These are phyloP conservation scores for Crocidura indochinensis DNA, from an alignment of 2,797 vertebrate genomes.

Conservation along the genomic window DNA sequence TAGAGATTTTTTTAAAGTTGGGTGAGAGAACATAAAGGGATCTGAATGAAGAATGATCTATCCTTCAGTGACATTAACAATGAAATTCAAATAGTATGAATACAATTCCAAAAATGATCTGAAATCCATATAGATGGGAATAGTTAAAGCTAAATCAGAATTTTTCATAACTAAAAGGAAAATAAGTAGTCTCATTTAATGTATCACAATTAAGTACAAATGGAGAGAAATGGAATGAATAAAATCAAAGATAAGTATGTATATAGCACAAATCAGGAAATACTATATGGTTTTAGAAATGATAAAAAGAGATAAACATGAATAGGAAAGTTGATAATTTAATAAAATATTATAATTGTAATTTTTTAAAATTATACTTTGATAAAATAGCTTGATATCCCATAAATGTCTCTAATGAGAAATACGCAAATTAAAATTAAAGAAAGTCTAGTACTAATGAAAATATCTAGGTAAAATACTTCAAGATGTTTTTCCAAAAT, in stretches of 20 bases:
- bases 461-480: not conserved
- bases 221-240: not conserved
- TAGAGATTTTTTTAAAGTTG: not conserved
- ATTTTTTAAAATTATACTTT: not conserved
- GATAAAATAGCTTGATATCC: not conserved
- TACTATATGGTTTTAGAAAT: not conserved
- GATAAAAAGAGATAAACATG: not conserved
- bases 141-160: not conserved
- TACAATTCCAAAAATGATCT: not conserved
- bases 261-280: not conserved
- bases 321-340: not conserved
- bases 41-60: slow-evolving; percentile 7
- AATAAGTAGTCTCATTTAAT: slow-evolving; percentile 1
- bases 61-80: not conserved
- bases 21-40: no score
- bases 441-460: slow-evolving; percentile 21
- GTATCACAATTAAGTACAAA: not conserved
- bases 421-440: not conserved
- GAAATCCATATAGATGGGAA: not conserved
- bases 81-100: not conserved
- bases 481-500: not conserved
- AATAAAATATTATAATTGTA: not conserved
- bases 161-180: not conserved
- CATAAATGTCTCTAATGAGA: not conserved
- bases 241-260: not conserved